Conservation (phyloP, 2,113 vertebrate genomes). For the Oryzias javanicus region DNA sequence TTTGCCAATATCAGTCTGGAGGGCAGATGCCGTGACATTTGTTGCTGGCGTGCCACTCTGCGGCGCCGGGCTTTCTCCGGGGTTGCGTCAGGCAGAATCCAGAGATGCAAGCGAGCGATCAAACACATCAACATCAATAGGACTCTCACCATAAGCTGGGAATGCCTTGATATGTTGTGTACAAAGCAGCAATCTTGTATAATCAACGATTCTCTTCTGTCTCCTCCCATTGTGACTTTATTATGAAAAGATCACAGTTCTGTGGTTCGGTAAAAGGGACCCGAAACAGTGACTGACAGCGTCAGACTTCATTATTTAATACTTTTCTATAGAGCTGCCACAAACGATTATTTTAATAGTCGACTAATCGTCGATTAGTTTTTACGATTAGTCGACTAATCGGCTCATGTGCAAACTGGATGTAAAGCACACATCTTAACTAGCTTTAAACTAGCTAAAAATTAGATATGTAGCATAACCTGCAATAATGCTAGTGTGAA, state of each 20-base stretch:
- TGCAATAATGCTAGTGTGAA: too few species aligned
- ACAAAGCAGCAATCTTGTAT: slow-evolving; percentile 36
- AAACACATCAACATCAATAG: slow-evolving; percentile 56
- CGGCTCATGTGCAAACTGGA: too few species aligned
- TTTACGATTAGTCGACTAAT: too few species aligned
- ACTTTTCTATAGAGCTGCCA: too few species aligned
- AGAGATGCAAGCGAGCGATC: slow-evolving; percentile 51
- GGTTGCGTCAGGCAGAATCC: slow-evolving; percentile 60
- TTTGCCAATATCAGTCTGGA: slow-evolving; percentile 49
- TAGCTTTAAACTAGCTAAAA: too few species aligned
- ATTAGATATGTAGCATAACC: too few species aligned
- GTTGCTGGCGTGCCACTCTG: slow-evolving; percentile 36
- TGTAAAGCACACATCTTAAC: too few species aligned
- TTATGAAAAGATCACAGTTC: slow-evolving; percentile 58
- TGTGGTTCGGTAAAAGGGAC: slow-evolving; percentile 51
- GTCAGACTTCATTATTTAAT: slow-evolving; percentile 58
- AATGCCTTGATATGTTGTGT: slow-evolving; percentile 39
- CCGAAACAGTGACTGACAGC: slow-evolving; percentile 56
- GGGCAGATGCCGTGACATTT: slow-evolving; percentile 51
- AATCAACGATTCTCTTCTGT: slow-evolving; percentile 28
- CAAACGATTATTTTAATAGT: too few species aligned
- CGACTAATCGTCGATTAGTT: too few species aligned
- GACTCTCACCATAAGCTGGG: slow-evolving; percentile 15
- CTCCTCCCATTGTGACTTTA: slow-evolving; percentile 22
- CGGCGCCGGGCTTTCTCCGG: slow-evolving; percentile 40